These are phyloP conservation scores for Gallinago jamesoni DNA, from an alignment of 2,113 vertebrate genomes.

Conservation along the genomic window DNA sequence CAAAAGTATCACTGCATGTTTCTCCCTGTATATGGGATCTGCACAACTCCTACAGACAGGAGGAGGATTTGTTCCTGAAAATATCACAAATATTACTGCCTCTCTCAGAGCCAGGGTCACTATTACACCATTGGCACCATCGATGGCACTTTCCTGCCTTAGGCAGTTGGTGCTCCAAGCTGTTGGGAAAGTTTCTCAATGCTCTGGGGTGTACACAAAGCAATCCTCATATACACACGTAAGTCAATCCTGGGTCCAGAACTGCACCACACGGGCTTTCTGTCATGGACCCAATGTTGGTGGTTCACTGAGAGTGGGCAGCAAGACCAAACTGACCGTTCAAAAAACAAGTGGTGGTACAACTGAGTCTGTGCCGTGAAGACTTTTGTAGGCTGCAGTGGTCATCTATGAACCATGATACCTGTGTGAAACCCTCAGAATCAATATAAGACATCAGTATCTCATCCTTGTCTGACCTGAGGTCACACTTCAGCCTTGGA, in stretches of 20 bases:
- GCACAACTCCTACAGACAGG: not conserved
- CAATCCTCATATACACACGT: not conserved
- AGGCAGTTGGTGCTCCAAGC: not conserved
- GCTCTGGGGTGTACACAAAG: not conserved
- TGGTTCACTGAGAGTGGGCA: not conserved
- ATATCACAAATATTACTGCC: not conserved
- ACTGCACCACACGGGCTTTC: not conserved
- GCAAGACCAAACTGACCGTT: not conserved
- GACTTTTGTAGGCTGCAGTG: not conserved
- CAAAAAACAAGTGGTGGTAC: not conserved
- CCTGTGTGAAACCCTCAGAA: not conserved
- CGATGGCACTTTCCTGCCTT: not conserved
- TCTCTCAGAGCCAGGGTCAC: not conserved
- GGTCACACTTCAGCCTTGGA: not conserved
- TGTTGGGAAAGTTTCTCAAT: not conserved
- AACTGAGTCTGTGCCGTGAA: not conserved
- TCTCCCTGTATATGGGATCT: not conserved
- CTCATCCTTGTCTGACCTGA: not conserved
- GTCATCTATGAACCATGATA: not conserved
- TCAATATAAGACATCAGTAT: not conserved
- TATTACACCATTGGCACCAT: not conserved
- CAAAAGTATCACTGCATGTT: not conserved
- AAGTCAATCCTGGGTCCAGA: not conserved
- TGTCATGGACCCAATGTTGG: not conserved
- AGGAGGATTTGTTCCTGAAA: not conserved